Percentiles rank a stretch among this genome's conserved stretches.
These are phyloP conservation scores for Pangasius larnaudii DNA, from an alignment of 2,797 vertebrate genomes.

Conservation along the genomic window DNA sequence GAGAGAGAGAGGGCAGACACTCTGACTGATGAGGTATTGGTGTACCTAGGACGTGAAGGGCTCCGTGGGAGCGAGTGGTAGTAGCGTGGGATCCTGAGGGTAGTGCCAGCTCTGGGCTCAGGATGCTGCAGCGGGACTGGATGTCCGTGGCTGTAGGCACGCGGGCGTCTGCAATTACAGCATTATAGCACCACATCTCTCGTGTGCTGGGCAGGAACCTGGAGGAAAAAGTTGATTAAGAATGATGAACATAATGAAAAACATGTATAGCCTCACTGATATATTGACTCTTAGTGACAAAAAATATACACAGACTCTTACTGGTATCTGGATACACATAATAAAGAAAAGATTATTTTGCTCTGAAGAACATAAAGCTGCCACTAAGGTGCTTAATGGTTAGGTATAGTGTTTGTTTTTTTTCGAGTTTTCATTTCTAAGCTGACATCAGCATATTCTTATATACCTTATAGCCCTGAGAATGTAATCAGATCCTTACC, in stretches of 20 bases:
- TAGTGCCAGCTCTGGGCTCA: constrained; percentile 94
- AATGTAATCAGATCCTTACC: constrained; percentile 73
- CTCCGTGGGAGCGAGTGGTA: constrained; percentile 95
- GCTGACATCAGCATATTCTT: constrained; percentile 2
- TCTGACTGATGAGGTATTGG: not conserved
- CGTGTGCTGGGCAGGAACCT: constrained; percentile 89
- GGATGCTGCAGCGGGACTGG: constrained; percentile 91
- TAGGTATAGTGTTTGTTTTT: not conserved
- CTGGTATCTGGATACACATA: not conserved
- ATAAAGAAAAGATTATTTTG: not conserved
- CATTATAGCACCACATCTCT: constrained; percentile 97
- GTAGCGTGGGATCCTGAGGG: constrained; percentile 91
- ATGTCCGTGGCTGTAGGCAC: constrained; percentile 90
- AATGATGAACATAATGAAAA: not conserved
- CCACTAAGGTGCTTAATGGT: not conserved
- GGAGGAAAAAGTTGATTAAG: constrained; percentile 26
- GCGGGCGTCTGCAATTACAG: constrained; percentile 94
- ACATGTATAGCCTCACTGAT: not conserved
- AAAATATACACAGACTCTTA: not conserved
- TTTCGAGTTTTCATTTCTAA: not conserved
- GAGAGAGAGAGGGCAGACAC: not conserved
- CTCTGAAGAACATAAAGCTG: not conserved
- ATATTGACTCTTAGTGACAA: not conserved
- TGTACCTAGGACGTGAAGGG: constrained; percentile 94
- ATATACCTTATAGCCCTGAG: not conserved